Conservation (phyloP, 1,140 invertebrate species). For the Caenorhabditis brenneri region DNA sequence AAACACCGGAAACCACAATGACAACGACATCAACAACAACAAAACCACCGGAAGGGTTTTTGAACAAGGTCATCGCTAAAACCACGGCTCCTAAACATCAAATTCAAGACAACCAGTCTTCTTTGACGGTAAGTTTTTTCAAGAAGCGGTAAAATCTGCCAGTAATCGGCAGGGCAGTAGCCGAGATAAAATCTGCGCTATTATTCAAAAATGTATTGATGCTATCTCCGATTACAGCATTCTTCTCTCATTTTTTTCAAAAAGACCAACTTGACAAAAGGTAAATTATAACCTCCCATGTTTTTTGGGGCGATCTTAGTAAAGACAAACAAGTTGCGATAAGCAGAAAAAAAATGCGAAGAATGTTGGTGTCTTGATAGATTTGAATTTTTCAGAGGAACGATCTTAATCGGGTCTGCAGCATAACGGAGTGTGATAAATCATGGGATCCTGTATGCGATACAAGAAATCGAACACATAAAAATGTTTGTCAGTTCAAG, state of each 20-base stretch:
- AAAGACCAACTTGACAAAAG: conserved; percentile 1
- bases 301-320: background rate
- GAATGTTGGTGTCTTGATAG: background rate
- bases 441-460: conserved; percentile 51
- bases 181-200: conserved; percentile 1
- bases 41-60: background rate
- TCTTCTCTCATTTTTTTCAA: background rate
- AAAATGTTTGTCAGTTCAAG: conserved; percentile 51
- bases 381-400: background rate
- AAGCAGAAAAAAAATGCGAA: background rate
- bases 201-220: conserved; percentile 35
- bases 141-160: conserved; percentile 8
- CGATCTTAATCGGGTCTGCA: conserved; percentile 36
- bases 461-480: conserved; percentile 47
- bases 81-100: no score
- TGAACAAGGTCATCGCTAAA: background rate
- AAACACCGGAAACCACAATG: background rate
- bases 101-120: background rate
- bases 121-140: conserved; percentile 13
- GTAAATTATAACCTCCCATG: background rate
- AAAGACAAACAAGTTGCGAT: background rate
- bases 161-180: background rate
- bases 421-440: conserved; percentile 42
- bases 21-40: background rate
- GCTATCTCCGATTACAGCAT: conserved; percentile 34